Conservation (phyloP, 1,140 invertebrate species). For the Drosophila navojoa region DNA sequence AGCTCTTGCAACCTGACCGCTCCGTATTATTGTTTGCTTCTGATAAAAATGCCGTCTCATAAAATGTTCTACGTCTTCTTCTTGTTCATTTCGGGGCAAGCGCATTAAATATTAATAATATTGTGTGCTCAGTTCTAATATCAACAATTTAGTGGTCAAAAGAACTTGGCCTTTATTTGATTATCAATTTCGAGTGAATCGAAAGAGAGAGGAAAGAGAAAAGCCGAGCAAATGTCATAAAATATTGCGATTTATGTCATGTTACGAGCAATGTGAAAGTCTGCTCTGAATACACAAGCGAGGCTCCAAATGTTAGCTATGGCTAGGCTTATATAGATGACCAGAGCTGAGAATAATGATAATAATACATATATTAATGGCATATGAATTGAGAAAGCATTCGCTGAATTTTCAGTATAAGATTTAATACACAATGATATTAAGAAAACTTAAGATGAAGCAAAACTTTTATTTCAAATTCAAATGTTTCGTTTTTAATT, state of each 20-base stretch:
- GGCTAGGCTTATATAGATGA: neutral
- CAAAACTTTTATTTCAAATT: too few species aligned
- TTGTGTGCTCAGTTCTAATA: conserved; percentile 72
- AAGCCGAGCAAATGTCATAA: conserved; percentile 28
- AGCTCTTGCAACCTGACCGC: neutral
- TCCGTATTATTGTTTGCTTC: conserved; percentile 27
- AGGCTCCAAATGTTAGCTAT: neutral
- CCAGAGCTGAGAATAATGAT: too few species aligned
- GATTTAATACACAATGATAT: too few species aligned
- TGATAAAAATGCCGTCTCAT: conserved; percentile 51
- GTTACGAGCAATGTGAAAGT: neutral
- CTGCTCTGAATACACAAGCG: conserved; percentile 10
- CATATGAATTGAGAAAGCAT: neutral
- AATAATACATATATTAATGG: too few species aligned
- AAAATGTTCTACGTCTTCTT: conserved; percentile 37
- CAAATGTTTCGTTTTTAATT: too few species aligned
- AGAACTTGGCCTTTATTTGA: conserved; percentile 35
- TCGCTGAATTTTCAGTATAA: too few species aligned
- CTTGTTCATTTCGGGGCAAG: conserved; percentile 32
- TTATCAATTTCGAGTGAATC: conserved; percentile 27
- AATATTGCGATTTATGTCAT: conserved; percentile 35
- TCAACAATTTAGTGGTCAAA: conserved; percentile 57
- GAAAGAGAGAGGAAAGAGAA: neutral
- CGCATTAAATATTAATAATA: conserved; percentile 79
- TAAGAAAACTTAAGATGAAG: too few species aligned